A percentile compares a stretch with the other conserved stretches of the same genome.
Conservation (phyloP, 2,888 invertebrate species). For the Andrena hattorfiana region DNA sequence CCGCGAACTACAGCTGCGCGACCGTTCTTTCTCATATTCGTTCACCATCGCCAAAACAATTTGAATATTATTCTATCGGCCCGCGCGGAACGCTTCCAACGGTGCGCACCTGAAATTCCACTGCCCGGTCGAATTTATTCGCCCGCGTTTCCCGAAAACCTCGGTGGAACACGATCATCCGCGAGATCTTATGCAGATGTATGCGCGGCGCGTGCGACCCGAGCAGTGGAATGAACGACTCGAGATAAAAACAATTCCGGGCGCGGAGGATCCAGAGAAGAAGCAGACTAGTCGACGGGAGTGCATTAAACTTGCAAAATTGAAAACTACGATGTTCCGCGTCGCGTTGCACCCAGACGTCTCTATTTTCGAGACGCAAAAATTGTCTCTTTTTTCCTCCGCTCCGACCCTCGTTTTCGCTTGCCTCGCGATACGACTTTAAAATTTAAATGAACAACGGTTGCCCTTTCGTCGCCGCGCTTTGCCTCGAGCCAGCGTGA, state of each 20-base stretch:
- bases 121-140: slow-evolving; percentile 22
- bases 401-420: neutral
- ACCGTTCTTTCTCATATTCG: slow-evolving; percentile 15
- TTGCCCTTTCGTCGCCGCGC: slow-evolving; percentile 1
- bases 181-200: slow-evolving; percentile 30
- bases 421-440: slow-evolving; percentile 10
- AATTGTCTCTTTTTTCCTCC: slow-evolving; percentile 27
- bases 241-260: slow-evolving; percentile 20
- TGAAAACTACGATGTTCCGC: slow-evolving; percentile 35
- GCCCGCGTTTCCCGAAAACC: neutral
- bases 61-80: slow-evolving; percentile 37
- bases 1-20: neutral
- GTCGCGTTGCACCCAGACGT: neutral
- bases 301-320: slow-evolving; percentile 32
- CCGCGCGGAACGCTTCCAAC: slow-evolving; percentile 1
- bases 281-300: neutral
- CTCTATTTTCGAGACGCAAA: slow-evolving; percentile 21
- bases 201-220: neutral
- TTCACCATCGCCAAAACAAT: slow-evolving; percentile 30
- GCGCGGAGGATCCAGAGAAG: neutral
- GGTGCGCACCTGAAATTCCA: slow-evolving; percentile 15
- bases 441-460: slow-evolving; percentile 44
- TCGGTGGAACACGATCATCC: neutral
- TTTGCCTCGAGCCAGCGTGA: slow-evolving; percentile 24
- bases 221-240: slow-evolving; percentile 8